These are phyloP conservation scores for Anagrus nilaparvatae DNA, from an alignment of 1,140 invertebrate species.

Conservation along the genomic window DNA sequence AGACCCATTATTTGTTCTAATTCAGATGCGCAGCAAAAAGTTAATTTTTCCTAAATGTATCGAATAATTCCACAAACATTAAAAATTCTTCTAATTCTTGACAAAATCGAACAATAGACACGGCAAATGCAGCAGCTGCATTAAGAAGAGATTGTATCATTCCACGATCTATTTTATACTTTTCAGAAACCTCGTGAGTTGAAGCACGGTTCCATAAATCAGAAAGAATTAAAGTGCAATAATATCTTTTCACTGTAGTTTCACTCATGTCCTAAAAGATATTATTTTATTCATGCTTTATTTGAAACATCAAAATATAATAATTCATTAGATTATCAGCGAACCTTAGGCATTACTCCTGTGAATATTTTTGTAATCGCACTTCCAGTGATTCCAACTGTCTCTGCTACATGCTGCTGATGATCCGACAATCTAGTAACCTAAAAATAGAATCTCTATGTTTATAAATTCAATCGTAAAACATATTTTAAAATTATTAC, in stretches of 20 bases:
- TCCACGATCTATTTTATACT: conserved; percentile 58
- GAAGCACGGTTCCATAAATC: conserved; percentile 69
- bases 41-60: conserved; percentile 58
- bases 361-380: conserved; percentile 51
- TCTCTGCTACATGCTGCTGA: conserved; percentile 49
- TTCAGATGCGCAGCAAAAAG: conserved; percentile 61
- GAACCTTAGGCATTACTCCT: conserved; percentile 46
- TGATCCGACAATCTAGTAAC: conserved; percentile 43
- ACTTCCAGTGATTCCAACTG: conserved; percentile 58
- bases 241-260: conserved; percentile 62
- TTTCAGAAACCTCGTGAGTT: conserved; percentile 61
- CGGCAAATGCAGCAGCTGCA: conserved; percentile 57
- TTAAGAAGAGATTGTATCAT: conserved; percentile 64
- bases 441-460: conserved; percentile 38
- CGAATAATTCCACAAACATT: conserved; percentile 64
- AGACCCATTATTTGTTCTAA: conserved; percentile 73
- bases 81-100: conserved; percentile 70
- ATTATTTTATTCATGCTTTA: too few species aligned
- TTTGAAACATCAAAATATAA: too few species aligned
- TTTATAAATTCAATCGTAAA: too few species aligned
- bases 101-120: conserved; percentile 65
- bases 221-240: conserved; percentile 72
- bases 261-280: conserved; percentile 46
- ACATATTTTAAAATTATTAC: too few species aligned
- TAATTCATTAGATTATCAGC: conserved; percentile 10